phyloP scores from a whole-genome alignment of 2,113 vertebrate genomes.

The Antechinus stuartii region DNA sequence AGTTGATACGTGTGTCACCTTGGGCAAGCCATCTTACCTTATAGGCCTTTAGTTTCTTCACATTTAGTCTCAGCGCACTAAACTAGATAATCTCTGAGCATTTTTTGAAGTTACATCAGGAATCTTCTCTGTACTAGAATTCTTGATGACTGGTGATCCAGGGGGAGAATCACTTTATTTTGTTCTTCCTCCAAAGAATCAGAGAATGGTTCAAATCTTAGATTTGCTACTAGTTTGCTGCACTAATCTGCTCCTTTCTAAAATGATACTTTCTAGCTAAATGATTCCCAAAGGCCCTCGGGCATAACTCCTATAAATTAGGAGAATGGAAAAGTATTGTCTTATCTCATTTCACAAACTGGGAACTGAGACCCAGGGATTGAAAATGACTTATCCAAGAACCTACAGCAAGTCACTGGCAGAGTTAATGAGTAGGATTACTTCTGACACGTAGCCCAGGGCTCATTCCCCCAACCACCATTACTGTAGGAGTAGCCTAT shows the following conservation, averaged over 20 bases:
- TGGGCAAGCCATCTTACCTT: background rate
- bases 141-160: background rate
- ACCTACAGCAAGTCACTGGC: background rate
- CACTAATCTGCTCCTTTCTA: background rate
- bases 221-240: background rate
- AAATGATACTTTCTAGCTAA: background rate
- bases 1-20: background rate
- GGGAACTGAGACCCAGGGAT: background rate
- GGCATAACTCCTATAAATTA: background rate
- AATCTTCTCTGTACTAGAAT: background rate
- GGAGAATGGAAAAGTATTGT: background rate
- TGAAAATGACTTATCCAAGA: background rate
- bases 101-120: background rate
- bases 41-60: background rate
- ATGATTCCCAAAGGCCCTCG: background rate
- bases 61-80: background rate
- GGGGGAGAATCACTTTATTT: background rate
- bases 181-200: background rate
- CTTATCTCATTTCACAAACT: background rate
- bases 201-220: background rate
- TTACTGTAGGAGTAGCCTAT: background rate
- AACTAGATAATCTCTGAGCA: background rate
- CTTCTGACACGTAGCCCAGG: background rate
- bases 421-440: background rate
- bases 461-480: background rate